These are phyloP conservation scores for Serrognathus titanus DNA, from an alignment of 2,888 invertebrate species.

Conservation along the genomic window DNA sequence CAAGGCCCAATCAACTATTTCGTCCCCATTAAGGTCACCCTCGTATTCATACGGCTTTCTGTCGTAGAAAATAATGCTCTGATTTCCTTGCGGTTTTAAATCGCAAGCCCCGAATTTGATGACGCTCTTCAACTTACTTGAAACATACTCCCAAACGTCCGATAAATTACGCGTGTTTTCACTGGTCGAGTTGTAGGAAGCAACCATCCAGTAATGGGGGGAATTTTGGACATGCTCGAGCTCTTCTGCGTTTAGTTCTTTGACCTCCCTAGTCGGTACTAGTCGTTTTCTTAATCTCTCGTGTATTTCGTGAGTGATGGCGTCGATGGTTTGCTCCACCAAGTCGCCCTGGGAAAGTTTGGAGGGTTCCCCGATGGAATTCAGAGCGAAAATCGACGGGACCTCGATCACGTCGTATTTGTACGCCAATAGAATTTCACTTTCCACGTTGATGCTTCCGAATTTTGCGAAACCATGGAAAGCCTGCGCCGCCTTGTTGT, in stretches of 20 bases:
- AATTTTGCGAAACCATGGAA: constrained; percentile 19
- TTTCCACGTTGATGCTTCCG: constrained; percentile 18
- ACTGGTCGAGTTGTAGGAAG: constrained; percentile 2
- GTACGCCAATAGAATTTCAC: constrained; percentile 14
- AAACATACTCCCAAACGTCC: background rate
- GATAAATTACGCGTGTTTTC: background rate
- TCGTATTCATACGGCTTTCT: constrained; percentile 7
- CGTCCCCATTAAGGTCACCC: constrained; percentile 2
- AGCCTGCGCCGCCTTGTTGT: constrained; percentile 14
- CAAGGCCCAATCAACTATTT: constrained; percentile 6
- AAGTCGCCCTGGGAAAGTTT: background rate
- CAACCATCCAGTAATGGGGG: constrained; percentile 11
- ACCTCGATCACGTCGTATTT: constrained; percentile 12
- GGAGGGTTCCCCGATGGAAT: background rate
- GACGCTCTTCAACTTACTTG: constrained; percentile 6
- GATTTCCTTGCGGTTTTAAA: background rate
- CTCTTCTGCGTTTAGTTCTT: constrained; percentile 2
- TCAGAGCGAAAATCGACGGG: constrained; percentile 1
- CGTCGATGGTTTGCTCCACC: background rate
- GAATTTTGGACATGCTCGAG: constrained; percentile 1
- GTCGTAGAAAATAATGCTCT: constrained; percentile 6
- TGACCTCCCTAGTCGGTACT: constrained; percentile 6
- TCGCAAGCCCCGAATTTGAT: constrained; percentile 12
- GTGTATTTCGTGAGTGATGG: constrained; percentile 5
- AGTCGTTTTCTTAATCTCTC: constrained; percentile 8